Evolutionary conservation across 23 tunicate species (phyloP), one percentile per base, ranked within the genome.

Genomic region (Oikopleura dioica): DNA sequence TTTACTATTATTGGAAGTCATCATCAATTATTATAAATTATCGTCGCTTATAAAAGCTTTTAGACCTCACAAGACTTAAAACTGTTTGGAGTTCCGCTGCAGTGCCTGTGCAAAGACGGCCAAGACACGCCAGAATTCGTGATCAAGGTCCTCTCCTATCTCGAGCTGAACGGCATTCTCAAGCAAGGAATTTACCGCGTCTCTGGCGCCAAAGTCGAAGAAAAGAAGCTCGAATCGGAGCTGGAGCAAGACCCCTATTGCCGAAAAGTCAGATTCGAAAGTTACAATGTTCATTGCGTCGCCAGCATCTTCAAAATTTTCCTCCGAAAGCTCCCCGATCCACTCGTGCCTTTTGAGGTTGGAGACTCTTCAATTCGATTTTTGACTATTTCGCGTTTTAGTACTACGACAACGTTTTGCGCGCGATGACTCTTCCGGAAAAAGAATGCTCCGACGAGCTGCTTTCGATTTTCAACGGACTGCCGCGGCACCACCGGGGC

Each of bases 91-190:
- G 72, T 63, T 24, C 72, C 16, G 4, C 26, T 63, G 72, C 32
- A 63, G 72, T 31, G 72, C 2, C 4, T 63, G 4, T 63, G 72
- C 33, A 23, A 28, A 28, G 72, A 63, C 2, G 72, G 26, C 72
- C 33, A 28, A 63, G 5, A 63, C 26, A 63, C 72, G 2, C 87
- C 87, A 0, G 82, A 76, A 29, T 83, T 83, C 75, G 68, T 83
- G 33, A 82, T 79, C 77, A 83, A 83, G 69, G 76, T 81, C 77
- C 80, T 83, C 77, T 76, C 79, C 35, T 79, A 83, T 77, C 76
- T 83, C 79, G 87, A 83, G 37, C 68, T 81, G 80, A 83, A 83
- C 59, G 87, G 87, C 37, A 79, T 83, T 63, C 77, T 79, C 75
- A 81, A 83, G 80, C 80, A 83, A 72, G 87, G 87, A 34, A 76